phyloP scores from a whole-genome alignment of 2,888 invertebrate genomes.

The Dorcus hopei region DNA sequence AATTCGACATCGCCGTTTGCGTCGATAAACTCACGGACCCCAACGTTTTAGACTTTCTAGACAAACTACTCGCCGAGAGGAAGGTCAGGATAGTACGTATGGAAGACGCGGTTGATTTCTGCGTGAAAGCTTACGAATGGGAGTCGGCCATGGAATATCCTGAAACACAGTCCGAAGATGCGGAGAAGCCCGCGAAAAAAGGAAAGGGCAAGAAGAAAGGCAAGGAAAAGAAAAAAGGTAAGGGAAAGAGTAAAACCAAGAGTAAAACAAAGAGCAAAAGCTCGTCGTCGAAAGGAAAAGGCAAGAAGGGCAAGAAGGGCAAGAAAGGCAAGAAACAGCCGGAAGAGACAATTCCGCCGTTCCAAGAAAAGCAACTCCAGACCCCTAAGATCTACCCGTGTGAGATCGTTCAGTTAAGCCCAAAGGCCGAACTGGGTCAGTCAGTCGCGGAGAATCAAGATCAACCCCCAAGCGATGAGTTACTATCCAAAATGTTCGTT shows the following conservation, averaged over 20 bases:
- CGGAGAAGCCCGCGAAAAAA: conserved; percentile 36
- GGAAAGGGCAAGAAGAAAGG: background rate
- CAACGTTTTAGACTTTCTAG: conserved; percentile 33
- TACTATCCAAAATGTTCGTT: conserved; percentile 57
- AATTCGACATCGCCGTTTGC: conserved; percentile 37
- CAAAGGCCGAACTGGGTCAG: conserved; percentile 55
- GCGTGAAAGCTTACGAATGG: conserved; percentile 53
- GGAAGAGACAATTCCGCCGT: background rate
- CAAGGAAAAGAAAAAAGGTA: conserved; percentile 44
- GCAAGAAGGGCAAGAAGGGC: too few relatives aligned
- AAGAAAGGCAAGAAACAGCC: background rate
- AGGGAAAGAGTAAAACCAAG: conserved; percentile 11
- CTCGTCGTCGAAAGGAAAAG: too few relatives aligned
- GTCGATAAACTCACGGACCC: conserved; percentile 39
- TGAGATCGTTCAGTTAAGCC: conserved; percentile 54
- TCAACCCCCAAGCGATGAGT: conserved; percentile 49
- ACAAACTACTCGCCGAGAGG: conserved; percentile 35
- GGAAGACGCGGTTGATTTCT: conserved; percentile 55
- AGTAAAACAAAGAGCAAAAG: background rate
- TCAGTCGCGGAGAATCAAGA: conserved; percentile 53
- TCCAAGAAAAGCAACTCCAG: conserved; percentile 54
- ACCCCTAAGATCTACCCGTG: conserved; percentile 60
- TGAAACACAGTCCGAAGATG: conserved; percentile 48
- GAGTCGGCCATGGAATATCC: conserved; percentile 48
- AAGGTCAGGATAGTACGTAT: conserved; percentile 39